Conservation (phyloP, 2,797 vertebrate species). For the Gallirallus australis region DNA sequence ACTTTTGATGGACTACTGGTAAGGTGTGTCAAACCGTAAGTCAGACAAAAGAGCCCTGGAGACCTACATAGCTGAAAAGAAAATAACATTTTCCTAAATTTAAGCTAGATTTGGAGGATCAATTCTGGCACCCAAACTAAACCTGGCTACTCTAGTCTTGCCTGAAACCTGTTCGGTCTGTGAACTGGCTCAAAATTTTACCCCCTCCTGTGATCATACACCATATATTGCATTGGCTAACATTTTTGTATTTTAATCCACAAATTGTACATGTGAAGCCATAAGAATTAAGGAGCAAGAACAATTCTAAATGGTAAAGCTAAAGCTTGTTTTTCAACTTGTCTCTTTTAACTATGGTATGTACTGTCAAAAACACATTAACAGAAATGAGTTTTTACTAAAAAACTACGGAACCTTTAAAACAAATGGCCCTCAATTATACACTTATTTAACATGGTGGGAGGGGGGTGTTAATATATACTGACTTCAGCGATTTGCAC, state of each 20-base stretch:
- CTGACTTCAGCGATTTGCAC: not conserved
- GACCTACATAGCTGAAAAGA: not conserved
- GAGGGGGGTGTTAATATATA: not conserved
- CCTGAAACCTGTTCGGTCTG: not conserved
- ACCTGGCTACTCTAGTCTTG: not conserved
- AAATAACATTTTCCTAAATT: not conserved
- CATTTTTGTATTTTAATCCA: not conserved
- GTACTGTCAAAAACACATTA: not conserved
- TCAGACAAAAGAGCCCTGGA: not conserved
- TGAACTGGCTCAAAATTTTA: not conserved
- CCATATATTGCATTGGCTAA: not conserved
- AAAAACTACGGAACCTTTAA: not conserved
- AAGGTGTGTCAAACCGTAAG: not conserved
- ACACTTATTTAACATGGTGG: rapidly evolving
- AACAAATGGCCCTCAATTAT: not conserved
- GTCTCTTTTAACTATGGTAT: not conserved
- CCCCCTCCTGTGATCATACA: not conserved
- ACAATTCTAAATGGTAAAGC: not conserved
- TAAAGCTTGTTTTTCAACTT: not conserved
- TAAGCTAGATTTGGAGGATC: not conserved
- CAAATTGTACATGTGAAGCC: not conserved
- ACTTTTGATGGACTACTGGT: not conserved
- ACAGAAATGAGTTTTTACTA: not conserved
- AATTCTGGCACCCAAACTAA: not conserved
- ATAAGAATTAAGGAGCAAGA: not conserved